phyloP scores from a whole-genome alignment of 2,888 invertebrate genomes.

The Anodontia alba region DNA sequence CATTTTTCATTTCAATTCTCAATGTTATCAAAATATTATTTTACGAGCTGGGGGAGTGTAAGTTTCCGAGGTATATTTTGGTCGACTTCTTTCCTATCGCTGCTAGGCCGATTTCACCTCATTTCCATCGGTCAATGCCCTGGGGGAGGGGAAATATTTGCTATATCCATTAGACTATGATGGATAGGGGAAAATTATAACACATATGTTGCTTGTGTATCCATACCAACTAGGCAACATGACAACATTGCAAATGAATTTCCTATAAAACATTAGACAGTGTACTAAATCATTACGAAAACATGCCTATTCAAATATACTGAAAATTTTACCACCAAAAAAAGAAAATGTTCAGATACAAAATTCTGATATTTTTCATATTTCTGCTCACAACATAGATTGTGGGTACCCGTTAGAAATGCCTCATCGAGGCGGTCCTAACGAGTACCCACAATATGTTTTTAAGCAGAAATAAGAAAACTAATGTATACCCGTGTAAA shows the following conservation, averaged over 20 bases:
- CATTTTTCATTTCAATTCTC: slow-evolving; percentile 1
- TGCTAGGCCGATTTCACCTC: slow-evolving; percentile 7
- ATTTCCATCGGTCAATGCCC: slow-evolving; percentile 2
- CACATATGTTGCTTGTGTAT: neutral
- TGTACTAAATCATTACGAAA: no score
- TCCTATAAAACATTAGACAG: no score
- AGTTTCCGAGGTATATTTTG: neutral
- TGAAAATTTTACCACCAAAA: no score
- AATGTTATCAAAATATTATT: slow-evolving; percentile 16
- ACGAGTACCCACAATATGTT: no score
- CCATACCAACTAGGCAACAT: neutral
- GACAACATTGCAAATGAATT: neutral
- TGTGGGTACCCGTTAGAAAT: no score
- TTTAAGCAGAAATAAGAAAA: no score
- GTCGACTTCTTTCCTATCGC: neutral
- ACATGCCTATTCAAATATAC: no score
- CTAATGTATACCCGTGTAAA: no score
- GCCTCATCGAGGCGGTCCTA: no score
- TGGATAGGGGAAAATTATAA: neutral
- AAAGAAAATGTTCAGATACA: no score
- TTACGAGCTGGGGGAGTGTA: neutral
- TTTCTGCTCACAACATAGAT: no score
- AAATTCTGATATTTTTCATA: no score
- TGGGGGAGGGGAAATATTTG: slow-evolving; percentile 4
- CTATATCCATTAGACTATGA: neutral